Evolutionary conservation across 2,888 invertebrate species (phyloP).

Genomic region (Escarpia spicata): DNA sequence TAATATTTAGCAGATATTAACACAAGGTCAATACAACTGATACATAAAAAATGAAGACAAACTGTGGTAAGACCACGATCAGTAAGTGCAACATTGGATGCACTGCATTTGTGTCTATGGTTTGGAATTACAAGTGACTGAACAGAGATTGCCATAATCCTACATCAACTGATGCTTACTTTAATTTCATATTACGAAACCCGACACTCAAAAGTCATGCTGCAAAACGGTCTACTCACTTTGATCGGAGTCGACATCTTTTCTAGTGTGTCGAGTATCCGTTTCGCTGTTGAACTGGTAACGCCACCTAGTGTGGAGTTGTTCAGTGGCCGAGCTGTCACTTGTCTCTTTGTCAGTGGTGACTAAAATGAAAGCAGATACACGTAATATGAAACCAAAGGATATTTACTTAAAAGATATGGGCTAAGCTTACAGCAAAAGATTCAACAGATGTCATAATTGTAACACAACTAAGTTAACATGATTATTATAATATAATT

Average conservation of each 20-base stretch:
- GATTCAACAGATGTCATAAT: not conserved
- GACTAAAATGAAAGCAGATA: conserved; percentile 14
- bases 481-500: too few relatives aligned
- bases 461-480: not conserved
- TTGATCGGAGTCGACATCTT: conserved; percentile 82
- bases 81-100: too few relatives aligned
- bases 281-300: conserved; percentile 79
- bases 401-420: too few relatives aligned
- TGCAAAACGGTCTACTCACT: conserved; percentile 45
- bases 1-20: too few relatives aligned
- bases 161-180: not conserved
- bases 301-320: conserved; percentile 54
- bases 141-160: too few relatives aligned
- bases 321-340: conserved; percentile 59
- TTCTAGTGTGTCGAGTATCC: conserved; percentile 82
- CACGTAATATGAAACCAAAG: too few relatives aligned
- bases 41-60: too few relatives aligned
- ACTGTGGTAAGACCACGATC: too few relatives aligned
- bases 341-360: conserved; percentile 49
- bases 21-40: too few relatives aligned
- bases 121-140: too few relatives aligned
- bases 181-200: not conserved
- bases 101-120: too few relatives aligned
- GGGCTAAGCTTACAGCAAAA: too few relatives aligned
- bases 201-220: not conserved